Percentiles rank a stretch among this genome's conserved stretches.
These are phyloP conservation scores for Procambarus clarkii DNA, from an alignment of 1,140 invertebrate genomes.

Conservation along the genomic window DNA sequence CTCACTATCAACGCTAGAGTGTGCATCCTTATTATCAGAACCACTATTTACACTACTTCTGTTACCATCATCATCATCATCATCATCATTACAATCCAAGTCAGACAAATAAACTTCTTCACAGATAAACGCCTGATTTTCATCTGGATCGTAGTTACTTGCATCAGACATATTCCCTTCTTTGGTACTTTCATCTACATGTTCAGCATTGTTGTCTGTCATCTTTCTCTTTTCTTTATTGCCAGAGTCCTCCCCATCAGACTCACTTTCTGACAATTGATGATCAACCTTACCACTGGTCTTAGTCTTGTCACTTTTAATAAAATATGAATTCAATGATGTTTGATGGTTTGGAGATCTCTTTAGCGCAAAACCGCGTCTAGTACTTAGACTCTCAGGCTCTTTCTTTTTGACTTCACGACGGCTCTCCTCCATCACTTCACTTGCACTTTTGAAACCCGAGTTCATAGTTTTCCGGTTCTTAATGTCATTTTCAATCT, in stretches of 20 bases:
- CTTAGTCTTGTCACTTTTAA: not conserved
- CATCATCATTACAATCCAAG: conserved; percentile 21
- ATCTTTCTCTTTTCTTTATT: not conserved
- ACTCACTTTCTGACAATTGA: conserved; percentile 50
- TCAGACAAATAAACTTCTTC: conserved; percentile 47
- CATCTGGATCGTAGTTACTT: conserved; percentile 43
- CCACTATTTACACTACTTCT: not conserved
- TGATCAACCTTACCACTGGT: not conserved
- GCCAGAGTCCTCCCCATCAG: conserved; percentile 20
- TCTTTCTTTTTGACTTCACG: not conserved
- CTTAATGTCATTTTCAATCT: conserved; percentile 46
- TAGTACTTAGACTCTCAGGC: conserved; percentile 18
- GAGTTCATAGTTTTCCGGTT: conserved; percentile 1
- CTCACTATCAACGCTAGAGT: not conserved
- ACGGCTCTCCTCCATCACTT: conserved; percentile 11
- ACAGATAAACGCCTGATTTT: conserved; percentile 45
- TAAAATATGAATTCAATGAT: conserved; percentile 39
- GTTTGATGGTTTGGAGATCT: conserved; percentile 52
- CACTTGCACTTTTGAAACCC: conserved; percentile 31
- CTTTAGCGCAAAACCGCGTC: conserved; percentile 51
- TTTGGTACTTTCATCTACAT: not conserved
- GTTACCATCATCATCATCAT: not conserved
- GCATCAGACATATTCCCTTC: not conserved
- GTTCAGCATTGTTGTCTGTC: not conserved
- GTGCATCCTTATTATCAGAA: not conserved